Percentiles rank a stretch among this genome's conserved stretches.
Evolutionary conservation across 2,797 vertebrate species (phyloP).

Genomic region (Streptopelia turtur): DNA sequence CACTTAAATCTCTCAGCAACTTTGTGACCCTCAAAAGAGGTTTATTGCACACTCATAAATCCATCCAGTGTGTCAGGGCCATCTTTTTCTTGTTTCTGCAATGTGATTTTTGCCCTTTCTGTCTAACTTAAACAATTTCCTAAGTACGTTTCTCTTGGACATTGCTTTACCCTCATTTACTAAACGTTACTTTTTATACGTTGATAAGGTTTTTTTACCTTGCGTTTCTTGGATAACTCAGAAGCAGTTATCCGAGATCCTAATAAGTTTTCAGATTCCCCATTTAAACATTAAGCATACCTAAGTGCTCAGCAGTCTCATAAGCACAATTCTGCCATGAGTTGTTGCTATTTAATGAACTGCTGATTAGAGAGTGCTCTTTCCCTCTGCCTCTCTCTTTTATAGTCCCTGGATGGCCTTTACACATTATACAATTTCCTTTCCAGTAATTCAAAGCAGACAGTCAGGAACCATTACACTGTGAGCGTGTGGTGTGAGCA

Average conservation of each 20-base stretch:
- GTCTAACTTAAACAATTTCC: background rate
- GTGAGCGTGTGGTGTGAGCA: fast-evolving
- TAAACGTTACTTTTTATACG: background rate
- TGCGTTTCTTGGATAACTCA: background rate
- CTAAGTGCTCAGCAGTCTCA: constrained; percentile 29
- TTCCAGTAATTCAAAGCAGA: constrained; percentile 27
- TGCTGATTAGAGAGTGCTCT: constrained; percentile 43
- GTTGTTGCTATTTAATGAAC: constrained; percentile 58
- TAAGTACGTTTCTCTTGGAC: background rate
- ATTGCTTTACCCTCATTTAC: background rate
- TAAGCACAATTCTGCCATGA: constrained; percentile 20
- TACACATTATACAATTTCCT: background rate
- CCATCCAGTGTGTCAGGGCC: background rate
- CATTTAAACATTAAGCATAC: constrained; percentile 8
- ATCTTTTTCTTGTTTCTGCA: background rate
- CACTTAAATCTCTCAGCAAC: background rate
- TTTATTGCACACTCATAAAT: background rate
- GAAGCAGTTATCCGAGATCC: background rate
- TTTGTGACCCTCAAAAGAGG: background rate
- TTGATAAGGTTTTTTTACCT: background rate
- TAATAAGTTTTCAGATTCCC: constrained; percentile 36
- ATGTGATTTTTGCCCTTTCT: background rate
- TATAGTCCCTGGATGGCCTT: constrained; percentile 13
- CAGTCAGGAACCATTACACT: background rate
- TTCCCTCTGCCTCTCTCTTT: background rate